phyloP scores from a whole-genome alignment of 2,113 vertebrate species.

The Heterotis niloticus region DNA sequence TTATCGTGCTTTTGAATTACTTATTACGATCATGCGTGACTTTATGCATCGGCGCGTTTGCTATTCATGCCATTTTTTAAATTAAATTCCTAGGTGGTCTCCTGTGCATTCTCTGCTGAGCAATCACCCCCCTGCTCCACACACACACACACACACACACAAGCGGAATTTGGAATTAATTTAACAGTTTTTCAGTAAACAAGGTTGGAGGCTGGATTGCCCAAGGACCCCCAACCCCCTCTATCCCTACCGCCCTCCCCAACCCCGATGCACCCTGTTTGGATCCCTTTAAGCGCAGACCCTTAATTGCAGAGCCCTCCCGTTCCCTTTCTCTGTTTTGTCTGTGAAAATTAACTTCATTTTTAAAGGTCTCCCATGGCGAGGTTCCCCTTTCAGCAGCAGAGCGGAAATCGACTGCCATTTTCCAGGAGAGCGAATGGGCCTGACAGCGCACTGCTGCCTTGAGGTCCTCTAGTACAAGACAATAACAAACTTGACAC shows the following conservation, averaged over 20 bases:
- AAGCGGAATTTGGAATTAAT: slow-evolving; percentile 33
- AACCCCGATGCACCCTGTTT: background rate
- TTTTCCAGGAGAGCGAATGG: background rate
- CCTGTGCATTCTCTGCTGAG: slow-evolving; percentile 20
- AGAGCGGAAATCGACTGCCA: slow-evolving; percentile 14
- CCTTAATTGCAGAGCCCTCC: slow-evolving; percentile 18
- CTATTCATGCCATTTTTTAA: slow-evolving; percentile 22
- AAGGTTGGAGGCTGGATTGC: slow-evolving; percentile 2
- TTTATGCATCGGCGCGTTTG: slow-evolving; percentile 6
- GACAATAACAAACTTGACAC: too few species aligned
- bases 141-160: too few species aligned
- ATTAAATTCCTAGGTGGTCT: slow-evolving; percentile 27
- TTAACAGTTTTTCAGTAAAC: slow-evolving; percentile 30
- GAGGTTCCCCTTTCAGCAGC: slow-evolving; percentile 3
- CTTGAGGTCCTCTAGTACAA: too few species aligned
- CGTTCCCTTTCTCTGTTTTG: background rate
- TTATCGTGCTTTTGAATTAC: slow-evolving; percentile 42
- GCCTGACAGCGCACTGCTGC: too few species aligned
- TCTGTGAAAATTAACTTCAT: slow-evolving; percentile 26
- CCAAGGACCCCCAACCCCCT: background rate
- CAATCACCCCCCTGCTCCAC: slow-evolving; percentile 8
- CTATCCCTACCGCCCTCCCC: background rate
- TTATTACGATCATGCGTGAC: slow-evolving; percentile 24
- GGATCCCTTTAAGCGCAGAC: slow-evolving; percentile 1
- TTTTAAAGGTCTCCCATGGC: slow-evolving; percentile 17